These are phyloP conservation scores for Atopsyche davidsoni DNA, from an alignment of 1,140 invertebrate genomes.

Conservation along the genomic window DNA sequence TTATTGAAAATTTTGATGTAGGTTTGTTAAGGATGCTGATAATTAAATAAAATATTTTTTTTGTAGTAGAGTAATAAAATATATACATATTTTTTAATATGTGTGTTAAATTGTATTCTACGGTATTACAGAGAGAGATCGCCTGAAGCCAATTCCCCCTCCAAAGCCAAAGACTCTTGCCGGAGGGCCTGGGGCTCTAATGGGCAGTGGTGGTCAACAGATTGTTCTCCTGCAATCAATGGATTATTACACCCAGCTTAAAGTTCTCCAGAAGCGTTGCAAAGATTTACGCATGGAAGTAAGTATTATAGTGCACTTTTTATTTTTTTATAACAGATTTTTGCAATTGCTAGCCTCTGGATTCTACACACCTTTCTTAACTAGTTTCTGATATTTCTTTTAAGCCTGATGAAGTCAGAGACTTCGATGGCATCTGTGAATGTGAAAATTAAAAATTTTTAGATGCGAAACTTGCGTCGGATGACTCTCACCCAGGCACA, in stretches of 20 bases:
- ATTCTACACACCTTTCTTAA: too few species aligned
- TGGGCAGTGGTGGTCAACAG: constrained; percentile 33
- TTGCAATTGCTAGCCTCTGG: not conserved
- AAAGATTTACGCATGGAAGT: constrained; percentile 86
- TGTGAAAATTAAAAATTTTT: constrained; percentile 24
- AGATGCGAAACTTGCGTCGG: constrained; percentile 70
- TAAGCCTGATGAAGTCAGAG: not conserved
- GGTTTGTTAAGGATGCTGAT: too few species aligned
- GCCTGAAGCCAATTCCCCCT: constrained; percentile 76
- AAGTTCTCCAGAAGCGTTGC: constrained; percentile 80
- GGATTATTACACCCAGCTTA: constrained; percentile 67
- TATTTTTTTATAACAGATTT: not conserved
- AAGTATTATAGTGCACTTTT: constrained; percentile 28
- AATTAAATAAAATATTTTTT: too few species aligned
- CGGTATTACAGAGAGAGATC: constrained; percentile 60
- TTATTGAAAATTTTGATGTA: too few species aligned
- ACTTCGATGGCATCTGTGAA: too few species aligned
- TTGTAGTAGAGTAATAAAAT: too few species aligned
- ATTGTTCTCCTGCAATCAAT: constrained; percentile 43
- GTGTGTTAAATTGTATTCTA: constrained; percentile 1
- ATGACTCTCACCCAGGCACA: constrained; percentile 88
- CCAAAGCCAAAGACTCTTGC: constrained; percentile 75
- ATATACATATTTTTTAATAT: not conserved
- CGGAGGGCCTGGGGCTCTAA: constrained; percentile 31
- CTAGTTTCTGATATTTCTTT: too few species aligned